These are phyloP conservation scores for Lasaia peninsularis DNA, from an alignment of 1,140 invertebrate genomes.

Conservation along the genomic window DNA sequence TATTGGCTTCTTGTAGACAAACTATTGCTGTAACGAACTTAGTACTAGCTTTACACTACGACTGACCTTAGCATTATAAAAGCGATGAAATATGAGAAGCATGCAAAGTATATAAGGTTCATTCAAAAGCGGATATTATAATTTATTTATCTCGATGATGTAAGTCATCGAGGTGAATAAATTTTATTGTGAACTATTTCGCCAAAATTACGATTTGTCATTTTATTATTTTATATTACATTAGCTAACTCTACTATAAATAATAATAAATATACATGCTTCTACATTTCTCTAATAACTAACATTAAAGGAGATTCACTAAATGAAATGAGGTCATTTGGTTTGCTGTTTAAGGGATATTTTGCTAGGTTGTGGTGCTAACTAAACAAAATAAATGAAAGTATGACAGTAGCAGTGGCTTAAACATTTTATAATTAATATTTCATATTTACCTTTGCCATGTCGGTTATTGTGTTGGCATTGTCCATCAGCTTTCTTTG, in stretches of 20 bases:
- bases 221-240: background rate
- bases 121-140: background rate
- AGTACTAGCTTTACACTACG: background rate
- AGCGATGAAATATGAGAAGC: constrained; percentile 6
- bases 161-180: too few relatives aligned
- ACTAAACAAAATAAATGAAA: constrained; percentile 47
- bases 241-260: background rate
- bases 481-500: constrained; percentile 99
- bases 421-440: constrained; percentile 21
- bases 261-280: constrained; percentile 17
- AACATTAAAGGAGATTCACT: background rate
- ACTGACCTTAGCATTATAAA: background rate
- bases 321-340: background rate
- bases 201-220: background rate
- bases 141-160: too few relatives aligned
- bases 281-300: background rate
- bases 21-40: too few relatives aligned
- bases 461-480: constrained; percentile 98
- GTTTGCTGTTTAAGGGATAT: background rate
- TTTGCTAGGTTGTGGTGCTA: constrained; percentile 6
- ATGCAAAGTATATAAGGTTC: background rate
- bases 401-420: constrained; percentile 60
- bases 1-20: too few relatives aligned
- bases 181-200: background rate
- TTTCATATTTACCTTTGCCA: constrained; percentile 94